Base-by-base conservation (phyloP, 2,888 invertebrate species). In the Dexiosoma caninum region DNA sequence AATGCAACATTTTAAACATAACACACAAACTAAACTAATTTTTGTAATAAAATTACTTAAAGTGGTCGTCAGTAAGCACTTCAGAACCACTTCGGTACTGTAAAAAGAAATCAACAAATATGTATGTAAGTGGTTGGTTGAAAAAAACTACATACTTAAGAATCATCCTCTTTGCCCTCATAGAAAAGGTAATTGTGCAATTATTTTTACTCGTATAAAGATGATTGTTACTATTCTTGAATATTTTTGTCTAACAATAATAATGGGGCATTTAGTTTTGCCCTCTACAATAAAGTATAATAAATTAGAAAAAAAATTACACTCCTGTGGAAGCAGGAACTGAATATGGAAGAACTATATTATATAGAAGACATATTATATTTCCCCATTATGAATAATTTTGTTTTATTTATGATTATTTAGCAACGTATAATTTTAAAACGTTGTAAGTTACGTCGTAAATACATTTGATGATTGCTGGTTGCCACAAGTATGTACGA, bases 181-280 rank as follows among this genome's bases (percentile, higher is more conserved):
- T 78, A 30, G 19, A 35, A 23, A 19, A 62, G 72, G 67, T 78
- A 78, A 78, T 74, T 78, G 67, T 69, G 78, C 49, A 62, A 62
- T 57, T 64, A 74, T 67, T 67, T 66, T 57, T 64, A 74, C 60
- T 67, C 67, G 44, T 62, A 16, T 19, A 46, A 59, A 60, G 32
- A 14, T 8, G 12, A 44, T 30, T 46, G 2, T n/a, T 12, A n/a
- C 27, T 16, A 44, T 44, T 35, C 12, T 8, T 57, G 51, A 19
- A 16, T 40, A 5, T 49, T 42, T 57, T 21, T 59, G n/a, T 14
- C 32, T 62, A 1, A 35, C n/a, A 19, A 12, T 21, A 44, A 5
- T 27, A 46, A n/a, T n/a, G n/a, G n/a, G n/a, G n/a, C n/a, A n/a
- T n/a, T n/a, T n/a, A n/a, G n/a, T n/a, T n/a, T n/a, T n/a, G n/a